Evolutionary conservation across 2,888 invertebrate species (phyloP), one percentile per base, ranked within the genome.

Genomic region (Neoascia interrupta): DNA sequence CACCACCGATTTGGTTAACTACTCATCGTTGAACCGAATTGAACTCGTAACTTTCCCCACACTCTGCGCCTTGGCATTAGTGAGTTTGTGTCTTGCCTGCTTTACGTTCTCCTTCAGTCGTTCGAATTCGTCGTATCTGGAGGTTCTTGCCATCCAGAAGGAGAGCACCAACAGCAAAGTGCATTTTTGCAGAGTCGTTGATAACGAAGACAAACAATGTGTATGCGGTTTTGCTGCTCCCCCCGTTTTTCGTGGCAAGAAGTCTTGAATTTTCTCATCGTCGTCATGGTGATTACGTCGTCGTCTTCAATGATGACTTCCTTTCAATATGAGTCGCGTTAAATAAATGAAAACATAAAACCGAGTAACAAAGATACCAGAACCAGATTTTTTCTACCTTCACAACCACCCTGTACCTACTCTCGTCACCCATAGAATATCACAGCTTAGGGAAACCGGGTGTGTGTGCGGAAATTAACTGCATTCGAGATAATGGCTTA

Each of bases 1-100:
- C n/a, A n/a, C n/a, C n/a, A n/a, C 26, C 72, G 72, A 76, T 76
- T 76, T 76, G 47, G 64, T 64, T 76, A 76, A 76, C 76, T 72
- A 58, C 53, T 39, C 60, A 49, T 76, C 72, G 72, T 72, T 76
- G 76, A 76, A 76, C 76, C 64, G 60, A 72, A 72, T 72, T 76
- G 72, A 76, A 76, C 76, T 72, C 72, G 64, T 72, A 53, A 66
- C 66, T 66, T 60, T 49, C 58, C 26, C 61, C 56, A 45, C 64
- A 45, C 64, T 37, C 18, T 41, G 19, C 6, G 18, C 19, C 39
- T 51, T 39, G 51, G 51, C 19, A n/a, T n/a, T 31, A 61, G 45
- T 63, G 45, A 39, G 53, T 47, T 34, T 31, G 53, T 66, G 54
- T 53, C n/a, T n/a, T 70, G 43, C 43, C 26, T 1, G 13, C 34